Conservation (phyloP, 1,140 invertebrate genomes). For the Dendroctonus ponderosae region DNA sequence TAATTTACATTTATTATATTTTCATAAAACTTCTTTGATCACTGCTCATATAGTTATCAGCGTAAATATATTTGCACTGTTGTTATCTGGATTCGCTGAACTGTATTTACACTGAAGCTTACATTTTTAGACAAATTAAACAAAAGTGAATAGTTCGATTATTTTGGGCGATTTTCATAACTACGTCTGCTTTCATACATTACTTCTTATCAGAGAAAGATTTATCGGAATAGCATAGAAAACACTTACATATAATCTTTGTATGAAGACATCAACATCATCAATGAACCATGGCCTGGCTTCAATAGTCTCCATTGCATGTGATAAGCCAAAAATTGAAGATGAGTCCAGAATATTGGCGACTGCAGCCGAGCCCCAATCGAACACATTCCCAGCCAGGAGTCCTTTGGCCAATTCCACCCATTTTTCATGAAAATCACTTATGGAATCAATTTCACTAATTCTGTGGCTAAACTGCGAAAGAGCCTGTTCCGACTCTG, state of each 20-base stretch:
- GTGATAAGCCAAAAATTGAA: slow-evolving; percentile 73
- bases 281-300: slow-evolving; percentile 88
- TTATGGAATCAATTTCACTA: slow-evolving; percentile 58
- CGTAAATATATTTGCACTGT: too few relatives aligned
- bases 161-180: too few relatives aligned
- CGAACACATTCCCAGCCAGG: slow-evolving; percentile 86
- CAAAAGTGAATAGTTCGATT: too few relatives aligned
- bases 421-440: slow-evolving; percentile 57
- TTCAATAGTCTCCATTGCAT: slow-evolving; percentile 74
- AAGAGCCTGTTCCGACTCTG: slow-evolving; percentile 60
- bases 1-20: too few relatives aligned
- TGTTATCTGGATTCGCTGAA: too few relatives aligned
- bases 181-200: too few relatives aligned
- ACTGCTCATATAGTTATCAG: too few relatives aligned
- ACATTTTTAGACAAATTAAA: too few relatives aligned
- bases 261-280: slow-evolving; percentile 80
- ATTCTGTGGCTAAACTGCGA: slow-evolving; percentile 55
- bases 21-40: too few relatives aligned
- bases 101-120: too few relatives aligned
- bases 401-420: slow-evolving; percentile 61
- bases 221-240: too few relatives aligned
- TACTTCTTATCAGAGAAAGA: too few relatives aligned
- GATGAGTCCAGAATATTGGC: slow-evolving; percentile 75
- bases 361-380: slow-evolving; percentile 92
- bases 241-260: slow-evolving; percentile 61